Evolutionary conservation across 2,888 invertebrate genomes (phyloP).

Genomic region (Clunio marinus): DNA sequence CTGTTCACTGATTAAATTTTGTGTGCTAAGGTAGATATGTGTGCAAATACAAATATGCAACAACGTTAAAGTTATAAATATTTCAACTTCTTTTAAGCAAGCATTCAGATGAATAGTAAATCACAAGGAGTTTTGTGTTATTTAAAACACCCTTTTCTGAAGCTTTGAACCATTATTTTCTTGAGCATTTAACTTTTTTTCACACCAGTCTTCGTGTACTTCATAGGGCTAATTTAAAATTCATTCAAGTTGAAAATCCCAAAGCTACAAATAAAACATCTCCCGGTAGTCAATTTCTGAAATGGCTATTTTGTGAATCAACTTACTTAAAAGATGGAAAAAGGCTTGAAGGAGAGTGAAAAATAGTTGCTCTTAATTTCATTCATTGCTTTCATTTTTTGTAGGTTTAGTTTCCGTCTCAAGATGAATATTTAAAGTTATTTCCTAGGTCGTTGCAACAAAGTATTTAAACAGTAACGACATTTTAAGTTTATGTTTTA

Average conservation of each 20-base stretch:
- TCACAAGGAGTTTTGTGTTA: too few relatives aligned
- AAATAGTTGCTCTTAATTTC: slow-evolving; percentile 11
- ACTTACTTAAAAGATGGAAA: background rate
- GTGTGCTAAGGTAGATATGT: too few relatives aligned
- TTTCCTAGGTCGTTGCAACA: too few relatives aligned
- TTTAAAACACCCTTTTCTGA: too few relatives aligned
- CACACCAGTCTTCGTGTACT: background rate
- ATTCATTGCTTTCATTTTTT: background rate
- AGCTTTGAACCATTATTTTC: background rate
- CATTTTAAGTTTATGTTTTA: too few relatives aligned
- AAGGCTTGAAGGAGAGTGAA: slow-evolving; percentile 1
- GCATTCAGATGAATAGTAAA: background rate
- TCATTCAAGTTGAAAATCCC: slow-evolving; percentile 30
- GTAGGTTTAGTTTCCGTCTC: background rate
- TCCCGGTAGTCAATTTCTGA: background rate
- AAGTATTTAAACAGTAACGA: too few relatives aligned
- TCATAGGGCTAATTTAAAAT: slow-evolving; percentile 13
- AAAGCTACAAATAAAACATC: background rate
- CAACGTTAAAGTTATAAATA: too few relatives aligned
- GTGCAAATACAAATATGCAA: too few relatives aligned
- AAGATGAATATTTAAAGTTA: too few relatives aligned
- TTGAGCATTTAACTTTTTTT: background rate
- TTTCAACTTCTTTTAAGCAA: too few relatives aligned
- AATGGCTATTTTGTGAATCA: background rate
- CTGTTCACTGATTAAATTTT: too few relatives aligned